Evolutionary conservation across 2,888 invertebrate genomes (phyloP), one percentile per base, ranked within the genome.

Genomic region (Melipona bicolor): DNA sequence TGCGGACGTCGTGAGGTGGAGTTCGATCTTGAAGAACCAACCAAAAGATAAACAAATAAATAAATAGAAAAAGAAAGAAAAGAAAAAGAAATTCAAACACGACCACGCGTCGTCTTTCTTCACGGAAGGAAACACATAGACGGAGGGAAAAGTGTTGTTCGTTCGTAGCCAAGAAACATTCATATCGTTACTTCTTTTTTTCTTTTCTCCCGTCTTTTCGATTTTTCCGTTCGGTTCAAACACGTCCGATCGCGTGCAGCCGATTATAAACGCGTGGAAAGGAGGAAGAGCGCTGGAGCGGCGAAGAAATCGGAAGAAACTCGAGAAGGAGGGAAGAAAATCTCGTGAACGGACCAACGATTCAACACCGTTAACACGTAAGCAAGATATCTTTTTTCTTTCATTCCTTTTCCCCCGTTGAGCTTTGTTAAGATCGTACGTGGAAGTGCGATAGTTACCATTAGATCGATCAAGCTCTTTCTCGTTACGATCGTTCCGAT

Each of bases 331-430:
- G 19, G 62, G 15, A 78, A 32, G n/a, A 50, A 62, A 36, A 80
- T 50, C 59, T 59, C 49, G 61, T 67, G 64, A 24, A 54, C 59
- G 52, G 54, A 36, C 27, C 19, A 49, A 59, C 50, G 17, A 59
- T 65, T 43, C 67, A n/a, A 54, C 43, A 50, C 49, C 67, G 72
- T 62, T 81, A 72, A 83, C 56, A 83, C 83, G 76, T 81, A 72
- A 83, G 83, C 67, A 17, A 19, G n/a, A 43, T 43, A 43, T 43
- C 43, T 27, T n/a, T n/a, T 75, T 59, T 32, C 13, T 6, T 52
- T 9, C 2, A 4, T 49, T n/a, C 17, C 0, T n/a, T 50, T 24
- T 43, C 24, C 3, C 3, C 6, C 21, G 9, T 13, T 3, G 19
- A 68, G 49, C 5, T 4, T 49, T n/a, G 49, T 9, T 49, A 5